phyloP scores from a whole-genome alignment of 1,140 invertebrate genomes.

The Muscidifurax raptorellus region DNA sequence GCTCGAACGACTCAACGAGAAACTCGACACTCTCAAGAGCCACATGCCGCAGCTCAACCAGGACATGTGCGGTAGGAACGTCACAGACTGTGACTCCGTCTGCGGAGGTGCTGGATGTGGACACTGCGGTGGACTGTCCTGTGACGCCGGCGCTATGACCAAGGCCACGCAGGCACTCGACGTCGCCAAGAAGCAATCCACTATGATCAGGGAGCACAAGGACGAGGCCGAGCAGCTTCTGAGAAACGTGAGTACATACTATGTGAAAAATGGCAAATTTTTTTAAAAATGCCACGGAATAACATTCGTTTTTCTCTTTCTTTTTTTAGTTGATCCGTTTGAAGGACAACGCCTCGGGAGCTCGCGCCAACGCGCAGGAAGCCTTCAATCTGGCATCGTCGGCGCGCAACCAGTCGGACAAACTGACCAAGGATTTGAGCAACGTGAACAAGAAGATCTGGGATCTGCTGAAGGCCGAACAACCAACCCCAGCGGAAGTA shows the following conservation, averaged over 20 bases:
- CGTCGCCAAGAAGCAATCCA: constrained; percentile 89
- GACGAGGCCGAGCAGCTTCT: constrained; percentile 83
- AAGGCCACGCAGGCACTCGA: constrained; percentile 90
- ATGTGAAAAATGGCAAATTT: neutral
- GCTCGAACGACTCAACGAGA: constrained; percentile 79
- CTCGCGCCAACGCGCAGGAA: constrained; percentile 78
- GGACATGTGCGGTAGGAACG: constrained; percentile 91
- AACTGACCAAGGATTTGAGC: constrained; percentile 74
- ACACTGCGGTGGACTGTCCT: constrained; percentile 92
- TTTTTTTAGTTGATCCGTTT: constrained; percentile 77
- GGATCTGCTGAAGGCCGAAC: constrained; percentile 84
- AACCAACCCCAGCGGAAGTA: constrained; percentile 88
- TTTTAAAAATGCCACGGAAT: neutral
- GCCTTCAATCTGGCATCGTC: constrained; percentile 77
- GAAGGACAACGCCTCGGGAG: constrained; percentile 77
- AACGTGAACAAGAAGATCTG: constrained; percentile 83
- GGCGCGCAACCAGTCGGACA: constrained; percentile 78
- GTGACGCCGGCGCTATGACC: constrained; percentile 90
- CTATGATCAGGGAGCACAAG: constrained; percentile 87
- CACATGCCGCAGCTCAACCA: constrained; percentile 91
- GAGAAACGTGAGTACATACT: constrained; percentile 74
- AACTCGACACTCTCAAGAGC: constrained; percentile 81
- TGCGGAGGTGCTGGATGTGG: constrained; percentile 97
- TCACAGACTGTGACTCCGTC: constrained; percentile 89
- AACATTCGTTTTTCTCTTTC: neutral